Evolutionary conservation across 2,888 invertebrate species (phyloP).

Genomic region (Dryomyza anilis): DNA sequence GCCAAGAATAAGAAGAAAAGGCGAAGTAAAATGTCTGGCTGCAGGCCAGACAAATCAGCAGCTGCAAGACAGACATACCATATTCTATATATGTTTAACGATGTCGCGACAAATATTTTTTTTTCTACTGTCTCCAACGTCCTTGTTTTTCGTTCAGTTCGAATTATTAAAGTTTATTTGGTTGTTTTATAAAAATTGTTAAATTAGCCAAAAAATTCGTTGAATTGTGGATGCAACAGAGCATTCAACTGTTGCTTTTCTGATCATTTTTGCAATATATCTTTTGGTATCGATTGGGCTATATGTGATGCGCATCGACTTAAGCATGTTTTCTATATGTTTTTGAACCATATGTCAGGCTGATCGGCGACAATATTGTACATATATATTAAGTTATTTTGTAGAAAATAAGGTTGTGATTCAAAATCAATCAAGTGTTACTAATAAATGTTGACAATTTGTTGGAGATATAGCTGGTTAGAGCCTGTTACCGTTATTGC

Average conservation of each 20-base stretch:
- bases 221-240: constrained; percentile 25
- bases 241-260: constrained; percentile 23
- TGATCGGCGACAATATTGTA: neutral
- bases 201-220: constrained; percentile 24
- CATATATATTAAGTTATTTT: neutral
- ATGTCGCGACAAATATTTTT: constrained; percentile 7
- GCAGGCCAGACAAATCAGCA: neutral
- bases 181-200: constrained; percentile 10
- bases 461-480: too few species aligned
- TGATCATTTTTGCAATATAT: neutral
- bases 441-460: neutral
- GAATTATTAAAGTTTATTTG: neutral
- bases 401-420: neutral
- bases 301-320: neutral
- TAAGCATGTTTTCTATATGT: constrained; percentile 9
- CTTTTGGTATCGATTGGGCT: neutral
- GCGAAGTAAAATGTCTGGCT: neutral
- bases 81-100: too few species aligned
- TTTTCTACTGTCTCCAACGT: neutral
- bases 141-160: constrained; percentile 8
- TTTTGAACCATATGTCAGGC: neutral
- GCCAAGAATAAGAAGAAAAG: neutral
- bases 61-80: too few species aligned
- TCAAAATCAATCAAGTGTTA: constrained; percentile 11
- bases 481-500: neutral